Evolutionary conservation across 1,140 invertebrate genomes (phyloP).

Genomic region (Heliconius melpomene): DNA sequence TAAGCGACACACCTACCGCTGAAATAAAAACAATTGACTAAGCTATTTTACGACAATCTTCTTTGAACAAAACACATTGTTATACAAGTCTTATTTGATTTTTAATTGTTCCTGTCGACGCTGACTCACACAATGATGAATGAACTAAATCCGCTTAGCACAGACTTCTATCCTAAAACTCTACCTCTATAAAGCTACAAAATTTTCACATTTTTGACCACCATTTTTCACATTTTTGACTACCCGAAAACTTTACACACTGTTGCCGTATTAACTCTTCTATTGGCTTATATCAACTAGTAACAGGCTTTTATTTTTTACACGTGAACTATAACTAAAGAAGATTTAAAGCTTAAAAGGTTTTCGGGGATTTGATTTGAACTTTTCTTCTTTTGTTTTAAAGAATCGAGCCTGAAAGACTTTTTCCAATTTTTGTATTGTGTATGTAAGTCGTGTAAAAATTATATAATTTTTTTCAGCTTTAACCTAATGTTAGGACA

Average conservation of each 20-base stretch:
- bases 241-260: neutral
- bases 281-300: slow-evolving; percentile 6
- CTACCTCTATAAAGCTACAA: slow-evolving; percentile 1
- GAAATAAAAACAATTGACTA: neutral
- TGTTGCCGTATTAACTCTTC: neutral
- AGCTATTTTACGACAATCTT: slow-evolving; percentile 3
- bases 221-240: neutral
- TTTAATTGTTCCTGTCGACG: slow-evolving; percentile 34
- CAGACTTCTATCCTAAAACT: slow-evolving; percentile 16
- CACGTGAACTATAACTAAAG: neutral
- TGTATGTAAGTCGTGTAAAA: neutral
- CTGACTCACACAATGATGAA: slow-evolving; percentile 14
- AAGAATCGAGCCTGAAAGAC: neutral
- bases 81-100: slow-evolving; percentile 30
- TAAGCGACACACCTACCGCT: no score
- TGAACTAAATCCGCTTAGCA: slow-evolving; percentile 34
- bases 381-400: neutral
- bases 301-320: neutral
- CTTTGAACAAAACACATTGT: slow-evolving; percentile 33
- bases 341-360: slow-evolving; percentile 8
- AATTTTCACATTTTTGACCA: neutral
- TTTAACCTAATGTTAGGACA: no score
- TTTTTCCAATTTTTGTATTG: neutral
- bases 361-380: neutral
- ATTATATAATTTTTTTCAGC: neutral